Evolutionary conservation across 1,140 invertebrate genomes (phyloP), one percentile per base, ranked within the genome.

Genomic region (Bombus vancouverensis): DNA sequence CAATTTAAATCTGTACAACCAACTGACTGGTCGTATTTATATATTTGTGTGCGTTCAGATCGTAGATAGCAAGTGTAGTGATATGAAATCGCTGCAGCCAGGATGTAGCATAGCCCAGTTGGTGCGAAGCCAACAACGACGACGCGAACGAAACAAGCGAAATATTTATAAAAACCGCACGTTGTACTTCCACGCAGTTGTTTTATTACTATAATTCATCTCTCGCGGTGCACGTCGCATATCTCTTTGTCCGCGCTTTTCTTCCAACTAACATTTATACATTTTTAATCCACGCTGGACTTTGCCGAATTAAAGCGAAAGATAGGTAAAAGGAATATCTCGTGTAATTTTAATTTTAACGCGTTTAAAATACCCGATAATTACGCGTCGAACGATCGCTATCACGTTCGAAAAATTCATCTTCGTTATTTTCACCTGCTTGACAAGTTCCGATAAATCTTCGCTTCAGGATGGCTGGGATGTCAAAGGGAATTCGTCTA

Each of bases 161-260:
- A 93, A 92, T 92, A 91, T 93, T 93, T 92, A 93, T 93, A 92
- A 93, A 90, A 85, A 85, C 92, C 92, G 87, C 92, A 90, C 90
- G 92, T 93, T 92, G 92, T 89, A 87, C 85, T 83, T 87, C 59
- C 71, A 62, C 86, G 86, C 86, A 79, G 86, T 91, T 92, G 90
- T 91, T 93, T 93, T 93, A 93, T 93, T 92, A 71, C 89, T 70
- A 83, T 87, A 89, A 93, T 93, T 87, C 90, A 88, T 93, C 92
- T 93, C 92, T 92, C 91, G 83, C 68, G 62, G 44, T 18, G 47
- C 59, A 37, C 74, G 65, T 65, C 62, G 70, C 71, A 75, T 85
- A 86, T 88, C 86, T 59, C 87, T 71, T 73, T 82, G 85, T 86
- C 91, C 88, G 89, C 91, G 91, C 91, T 86, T 83, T 92, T 89